phyloP scores from a whole-genome alignment of 2,113 vertebrate species.

The Muntiacus muntjak region DNA sequence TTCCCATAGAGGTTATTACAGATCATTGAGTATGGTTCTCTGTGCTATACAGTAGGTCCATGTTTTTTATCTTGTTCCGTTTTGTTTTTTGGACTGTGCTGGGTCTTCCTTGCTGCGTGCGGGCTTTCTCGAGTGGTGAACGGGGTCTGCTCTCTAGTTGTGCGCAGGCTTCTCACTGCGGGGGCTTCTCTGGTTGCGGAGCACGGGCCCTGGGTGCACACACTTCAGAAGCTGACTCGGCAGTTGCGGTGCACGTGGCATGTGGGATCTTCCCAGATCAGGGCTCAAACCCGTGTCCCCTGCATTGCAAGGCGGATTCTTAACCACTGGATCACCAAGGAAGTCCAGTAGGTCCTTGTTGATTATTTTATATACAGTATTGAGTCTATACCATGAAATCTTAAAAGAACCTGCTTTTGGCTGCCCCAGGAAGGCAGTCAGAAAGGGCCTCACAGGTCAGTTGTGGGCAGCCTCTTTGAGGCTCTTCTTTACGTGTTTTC shows the following conservation, averaged over 20 bases:
- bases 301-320: neutral
- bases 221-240: neutral
- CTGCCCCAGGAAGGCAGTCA: neutral
- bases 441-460: neutral
- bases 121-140: neutral
- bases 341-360: neutral
- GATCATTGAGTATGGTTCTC: neutral
- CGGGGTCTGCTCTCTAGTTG: neutral
- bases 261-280: neutral
- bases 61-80: neutral
- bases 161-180: neutral
- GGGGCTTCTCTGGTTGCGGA: neutral
- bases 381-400: neutral
- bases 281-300: neutral
- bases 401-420: neutral
- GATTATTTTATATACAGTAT: neutral
- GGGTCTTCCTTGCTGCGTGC: neutral
- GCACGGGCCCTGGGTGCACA: fast-evolving
- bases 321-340: neutral
- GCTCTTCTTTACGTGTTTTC: neutral
- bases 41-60: neutral
- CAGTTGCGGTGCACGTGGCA: neutral
- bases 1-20: neutral
- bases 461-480: neutral
- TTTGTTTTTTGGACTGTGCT: neutral